phyloP scores from a whole-genome alignment of 1,140 invertebrate genomes.

The Lepidurus couesii region DNA sequence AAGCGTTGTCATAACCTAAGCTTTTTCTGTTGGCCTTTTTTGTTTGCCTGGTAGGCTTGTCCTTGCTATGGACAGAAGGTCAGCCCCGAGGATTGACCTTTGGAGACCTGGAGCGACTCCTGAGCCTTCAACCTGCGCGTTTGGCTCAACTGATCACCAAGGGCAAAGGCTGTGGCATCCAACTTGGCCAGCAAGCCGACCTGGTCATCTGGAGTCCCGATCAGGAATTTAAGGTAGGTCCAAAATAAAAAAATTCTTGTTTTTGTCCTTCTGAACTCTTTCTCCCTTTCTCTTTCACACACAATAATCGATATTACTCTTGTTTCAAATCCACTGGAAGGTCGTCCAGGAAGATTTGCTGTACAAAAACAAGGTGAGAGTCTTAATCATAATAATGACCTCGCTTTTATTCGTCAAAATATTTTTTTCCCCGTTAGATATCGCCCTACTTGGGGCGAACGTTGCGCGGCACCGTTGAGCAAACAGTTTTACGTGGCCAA shows the following conservation, averaged over 20 bases:
- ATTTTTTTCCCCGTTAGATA: background rate
- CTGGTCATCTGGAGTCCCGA: background rate
- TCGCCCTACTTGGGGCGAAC: background rate
- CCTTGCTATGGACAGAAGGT: background rate
- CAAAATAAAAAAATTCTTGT: background rate
- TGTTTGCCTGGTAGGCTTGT: background rate
- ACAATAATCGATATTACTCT: no score
- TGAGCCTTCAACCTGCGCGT: background rate
- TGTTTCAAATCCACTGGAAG: no score
- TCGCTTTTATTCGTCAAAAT: background rate
- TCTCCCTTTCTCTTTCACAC: no score
- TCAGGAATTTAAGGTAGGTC: background rate
- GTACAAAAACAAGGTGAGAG: no score
- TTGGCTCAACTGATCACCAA: background rate
- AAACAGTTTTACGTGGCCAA: background rate
- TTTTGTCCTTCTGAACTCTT: background rate
- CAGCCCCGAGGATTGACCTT: background rate
- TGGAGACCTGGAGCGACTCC: background rate
- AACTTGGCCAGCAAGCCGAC: background rate
- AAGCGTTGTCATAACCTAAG: background rate
- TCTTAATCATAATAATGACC: no score
- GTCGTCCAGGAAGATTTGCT: no score
- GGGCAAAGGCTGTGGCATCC: background rate
- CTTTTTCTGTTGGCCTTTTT: background rate
- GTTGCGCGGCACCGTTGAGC: background rate